These are phyloP conservation scores for Machaerirhynchus nigripectus DNA, from an alignment of 2,113 vertebrate genomes.

Conservation along the genomic window DNA sequence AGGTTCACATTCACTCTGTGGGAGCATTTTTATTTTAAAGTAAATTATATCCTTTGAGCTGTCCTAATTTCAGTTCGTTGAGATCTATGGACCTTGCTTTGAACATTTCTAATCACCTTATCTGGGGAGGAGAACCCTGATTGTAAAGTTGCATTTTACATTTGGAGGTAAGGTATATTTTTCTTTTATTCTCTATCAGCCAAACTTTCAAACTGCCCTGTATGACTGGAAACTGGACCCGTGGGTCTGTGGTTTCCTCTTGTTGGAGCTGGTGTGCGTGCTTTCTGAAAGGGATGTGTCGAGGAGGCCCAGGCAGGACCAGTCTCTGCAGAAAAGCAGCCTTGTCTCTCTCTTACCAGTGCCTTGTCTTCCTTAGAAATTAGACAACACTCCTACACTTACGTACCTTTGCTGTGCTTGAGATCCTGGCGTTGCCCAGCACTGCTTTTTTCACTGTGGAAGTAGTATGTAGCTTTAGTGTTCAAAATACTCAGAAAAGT, in stretches of 20 bases:
- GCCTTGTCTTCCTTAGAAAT: background rate
- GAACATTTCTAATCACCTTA: background rate
- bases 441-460: background rate
- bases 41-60: background rate
- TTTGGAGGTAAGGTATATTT: background rate
- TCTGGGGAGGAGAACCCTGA: background rate
- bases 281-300: background rate
- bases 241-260: background rate
- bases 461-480: background rate
- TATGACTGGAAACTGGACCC: background rate
- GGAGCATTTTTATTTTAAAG: background rate
- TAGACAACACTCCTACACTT: background rate
- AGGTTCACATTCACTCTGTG: background rate
- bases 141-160: background rate
- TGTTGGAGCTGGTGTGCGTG: background rate
- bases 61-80: background rate
- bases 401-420: background rate
- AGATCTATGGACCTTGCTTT: background rate
- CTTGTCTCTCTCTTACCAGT: background rate
- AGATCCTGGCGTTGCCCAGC: fast-evolving
- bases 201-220: background rate
- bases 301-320: background rate
- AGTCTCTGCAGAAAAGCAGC: background rate
- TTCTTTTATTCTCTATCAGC: background rate
- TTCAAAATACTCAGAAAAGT: background rate